Percentiles rank a stretch among this genome's conserved stretches.
Evolutionary conservation across 1,140 invertebrate species (phyloP).

Genomic region (Gonioctena quinquepunctata): DNA sequence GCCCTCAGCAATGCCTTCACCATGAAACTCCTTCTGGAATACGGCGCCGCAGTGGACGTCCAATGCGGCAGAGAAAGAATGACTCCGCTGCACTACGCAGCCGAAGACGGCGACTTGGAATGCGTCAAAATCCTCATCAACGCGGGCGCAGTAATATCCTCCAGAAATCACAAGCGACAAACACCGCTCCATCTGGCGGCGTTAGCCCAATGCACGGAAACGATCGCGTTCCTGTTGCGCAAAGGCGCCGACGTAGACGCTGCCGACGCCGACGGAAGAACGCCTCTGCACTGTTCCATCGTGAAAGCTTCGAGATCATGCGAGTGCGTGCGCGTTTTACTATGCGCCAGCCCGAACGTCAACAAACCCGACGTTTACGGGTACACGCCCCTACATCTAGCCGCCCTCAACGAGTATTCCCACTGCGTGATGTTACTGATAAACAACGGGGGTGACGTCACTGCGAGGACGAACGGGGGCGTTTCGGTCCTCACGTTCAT

Average conservation of each 20-base stretch:
- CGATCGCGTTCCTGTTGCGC: slow-evolving; percentile 68
- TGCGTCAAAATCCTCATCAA: slow-evolving; percentile 73
- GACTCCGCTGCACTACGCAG: slow-evolving; percentile 80
- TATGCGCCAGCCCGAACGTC: slow-evolving; percentile 72
- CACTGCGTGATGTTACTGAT: slow-evolving; percentile 75
- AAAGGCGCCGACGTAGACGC: slow-evolving; percentile 65
- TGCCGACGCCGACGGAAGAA: slow-evolving; percentile 70
- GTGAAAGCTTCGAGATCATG: slow-evolving; percentile 73
- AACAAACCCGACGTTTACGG: slow-evolving; percentile 79
- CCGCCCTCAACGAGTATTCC: slow-evolving; percentile 82
- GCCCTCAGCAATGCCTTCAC: slow-evolving; percentile 70
- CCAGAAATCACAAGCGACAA: slow-evolving; percentile 72
- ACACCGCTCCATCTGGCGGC: slow-evolving; percentile 79
- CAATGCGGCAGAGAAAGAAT: slow-evolving; percentile 68
- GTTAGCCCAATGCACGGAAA: slow-evolving; percentile 73
- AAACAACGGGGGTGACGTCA: slow-evolving; percentile 80
- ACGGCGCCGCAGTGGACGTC: slow-evolving; percentile 76
- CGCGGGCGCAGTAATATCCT: slow-evolving; percentile 69
- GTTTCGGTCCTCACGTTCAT: slow-evolving; percentile 80
- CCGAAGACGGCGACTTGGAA: slow-evolving; percentile 76
- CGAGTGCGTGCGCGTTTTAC: slow-evolving; percentile 69
- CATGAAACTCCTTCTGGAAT: slow-evolving; percentile 68
- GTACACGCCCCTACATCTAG: slow-evolving; percentile 80
- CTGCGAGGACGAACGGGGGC: slow-evolving; percentile 76
- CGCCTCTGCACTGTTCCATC: slow-evolving; percentile 77